Percentiles rank a stretch among this genome's conserved stretches.
These are phyloP conservation scores for Scolopax bukidnonensis DNA, from an alignment of 2,797 vertebrate genomes.

Conservation along the genomic window DNA sequence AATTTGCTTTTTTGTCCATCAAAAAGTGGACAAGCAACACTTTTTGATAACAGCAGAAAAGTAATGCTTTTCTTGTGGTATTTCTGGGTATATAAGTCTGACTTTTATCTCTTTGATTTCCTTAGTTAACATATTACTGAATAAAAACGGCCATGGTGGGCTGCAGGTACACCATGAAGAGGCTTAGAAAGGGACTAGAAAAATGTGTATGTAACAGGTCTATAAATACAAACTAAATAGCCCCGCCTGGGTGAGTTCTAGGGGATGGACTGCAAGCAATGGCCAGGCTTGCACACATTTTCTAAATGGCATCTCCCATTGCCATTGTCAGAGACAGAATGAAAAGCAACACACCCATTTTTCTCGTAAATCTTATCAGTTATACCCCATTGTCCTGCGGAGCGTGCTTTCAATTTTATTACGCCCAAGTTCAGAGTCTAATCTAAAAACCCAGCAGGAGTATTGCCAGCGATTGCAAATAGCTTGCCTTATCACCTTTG, in stretches of 20 bases:
- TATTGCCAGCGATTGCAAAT: background rate
- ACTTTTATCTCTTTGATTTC: background rate
- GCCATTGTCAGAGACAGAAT: background rate
- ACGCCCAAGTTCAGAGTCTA: background rate
- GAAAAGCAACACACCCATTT: background rate
- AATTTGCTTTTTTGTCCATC: too few relatives aligned
- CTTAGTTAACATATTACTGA: background rate
- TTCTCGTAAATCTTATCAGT: background rate
- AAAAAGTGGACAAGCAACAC: background rate
- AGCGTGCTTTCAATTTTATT: background rate
- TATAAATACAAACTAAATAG: background rate
- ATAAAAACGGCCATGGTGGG: background rate
- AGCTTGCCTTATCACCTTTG: background rate
- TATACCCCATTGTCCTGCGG: background rate
- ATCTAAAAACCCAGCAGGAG: background rate
- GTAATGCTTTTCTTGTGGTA: background rate
- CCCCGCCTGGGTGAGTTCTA: background rate
- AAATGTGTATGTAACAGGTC: background rate
- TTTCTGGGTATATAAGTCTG: background rate
- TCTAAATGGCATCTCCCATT: background rate
- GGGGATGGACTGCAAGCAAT: background rate
- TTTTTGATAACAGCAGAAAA: background rate
- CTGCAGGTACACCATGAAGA: background rate
- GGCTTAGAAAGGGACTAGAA: background rate
- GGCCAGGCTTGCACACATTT: background rate